These are phyloP conservation scores for Atta cephalotes DNA, from an alignment of 1,140 invertebrate genomes.

Conservation along the genomic window DNA sequence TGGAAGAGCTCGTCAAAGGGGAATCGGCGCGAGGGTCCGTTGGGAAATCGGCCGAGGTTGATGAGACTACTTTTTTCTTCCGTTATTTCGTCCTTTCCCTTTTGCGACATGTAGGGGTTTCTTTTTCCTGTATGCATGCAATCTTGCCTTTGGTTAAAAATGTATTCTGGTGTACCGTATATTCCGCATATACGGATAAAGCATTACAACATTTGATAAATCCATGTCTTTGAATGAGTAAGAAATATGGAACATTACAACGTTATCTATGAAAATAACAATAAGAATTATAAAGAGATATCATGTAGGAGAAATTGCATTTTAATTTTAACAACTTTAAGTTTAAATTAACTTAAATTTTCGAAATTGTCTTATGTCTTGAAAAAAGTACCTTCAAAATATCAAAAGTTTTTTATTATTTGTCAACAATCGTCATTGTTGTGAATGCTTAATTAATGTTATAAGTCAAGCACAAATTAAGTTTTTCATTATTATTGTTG, in stretches of 20 bases:
- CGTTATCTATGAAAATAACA: conserved; percentile 4
- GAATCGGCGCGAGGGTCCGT: conserved; percentile 50
- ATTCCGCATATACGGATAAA: background rate
- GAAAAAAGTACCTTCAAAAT: background rate
- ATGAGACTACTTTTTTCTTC: conserved; percentile 62
- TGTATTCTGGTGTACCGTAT: background rate
- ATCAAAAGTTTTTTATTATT: too few relatives aligned
- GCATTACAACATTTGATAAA: background rate
- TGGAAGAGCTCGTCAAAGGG: conserved; percentile 59
- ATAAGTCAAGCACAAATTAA: too few relatives aligned
- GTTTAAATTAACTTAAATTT: background rate
- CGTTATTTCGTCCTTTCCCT: conserved; percentile 27
- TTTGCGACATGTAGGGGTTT: conserved; percentile 20
- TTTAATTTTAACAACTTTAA: background rate
- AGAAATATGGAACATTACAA: background rate
- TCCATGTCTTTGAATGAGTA: background rate
- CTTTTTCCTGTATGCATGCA: conserved; percentile 9
- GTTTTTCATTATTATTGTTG: too few relatives aligned
- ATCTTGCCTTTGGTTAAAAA: conserved; percentile 16
- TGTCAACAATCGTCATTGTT: too few relatives aligned
- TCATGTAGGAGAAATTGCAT: background rate
- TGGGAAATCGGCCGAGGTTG: conserved; percentile 70
- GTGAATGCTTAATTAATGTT: background rate
- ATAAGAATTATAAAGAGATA: conserved; percentile 7
- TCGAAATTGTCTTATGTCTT: background rate